These are phyloP conservation scores for Sturnira hondurensis DNA, from an alignment of 2,113 vertebrate genomes.

Conservation along the genomic window DNA sequence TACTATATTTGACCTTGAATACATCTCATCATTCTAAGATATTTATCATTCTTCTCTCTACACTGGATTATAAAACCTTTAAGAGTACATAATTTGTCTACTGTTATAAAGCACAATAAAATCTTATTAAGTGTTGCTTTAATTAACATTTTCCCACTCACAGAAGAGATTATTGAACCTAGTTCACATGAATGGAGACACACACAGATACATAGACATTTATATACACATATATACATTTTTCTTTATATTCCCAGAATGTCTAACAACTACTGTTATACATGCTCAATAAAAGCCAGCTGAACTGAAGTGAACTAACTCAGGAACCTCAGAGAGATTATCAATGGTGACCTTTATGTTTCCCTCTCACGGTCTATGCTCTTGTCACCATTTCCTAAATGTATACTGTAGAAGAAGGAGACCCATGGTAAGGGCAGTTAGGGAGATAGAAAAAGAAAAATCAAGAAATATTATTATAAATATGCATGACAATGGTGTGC, in stretches of 20 bases:
- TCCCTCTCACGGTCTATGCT: neutral
- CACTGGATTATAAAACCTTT: slow-evolving; percentile 18
- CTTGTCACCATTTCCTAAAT: neutral
- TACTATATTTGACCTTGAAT: neutral
- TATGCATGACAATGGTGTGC: neutral
- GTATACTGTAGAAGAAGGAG: slow-evolving; percentile 14
- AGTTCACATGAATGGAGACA: neutral
- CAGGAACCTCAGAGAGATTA: neutral
- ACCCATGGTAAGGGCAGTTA: neutral
- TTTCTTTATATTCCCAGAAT: neutral
- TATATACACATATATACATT: neutral
- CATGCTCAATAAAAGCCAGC: neutral
- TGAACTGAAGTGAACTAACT: slow-evolving; percentile 37
- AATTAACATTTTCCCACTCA: slow-evolving; percentile 26
- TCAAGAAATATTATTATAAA: neutral
- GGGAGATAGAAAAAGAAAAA: neutral
- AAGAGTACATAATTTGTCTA: neutral
- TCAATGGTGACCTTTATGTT: neutral
- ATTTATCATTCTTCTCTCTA: slow-evolving; percentile 31
- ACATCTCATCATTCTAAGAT: slow-evolving; percentile 6
- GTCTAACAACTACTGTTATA: neutral
- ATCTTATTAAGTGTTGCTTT: neutral
- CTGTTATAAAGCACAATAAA: slow-evolving; percentile 14
- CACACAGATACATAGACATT: neutral
- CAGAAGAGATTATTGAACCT: slow-evolving; percentile 20